phyloP scores from a whole-genome alignment of 2,113 vertebrate genomes.

The Herpetotheres cachinnans region DNA sequence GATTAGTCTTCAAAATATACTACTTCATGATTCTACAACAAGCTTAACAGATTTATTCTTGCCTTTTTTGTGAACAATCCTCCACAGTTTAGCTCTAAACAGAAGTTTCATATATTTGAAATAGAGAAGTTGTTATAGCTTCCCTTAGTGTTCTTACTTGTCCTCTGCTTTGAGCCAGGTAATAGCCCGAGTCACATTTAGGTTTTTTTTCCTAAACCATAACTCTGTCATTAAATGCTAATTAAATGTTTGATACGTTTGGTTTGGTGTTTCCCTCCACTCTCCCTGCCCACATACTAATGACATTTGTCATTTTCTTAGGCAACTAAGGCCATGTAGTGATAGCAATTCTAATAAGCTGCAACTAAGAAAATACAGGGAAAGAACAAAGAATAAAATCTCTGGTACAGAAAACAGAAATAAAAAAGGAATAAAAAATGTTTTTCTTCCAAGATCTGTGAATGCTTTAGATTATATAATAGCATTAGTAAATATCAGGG shows the following conservation, averaged over 20 bases:
- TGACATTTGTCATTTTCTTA: not conserved
- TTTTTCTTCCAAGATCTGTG: not conserved
- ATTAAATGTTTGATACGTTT: not conserved
- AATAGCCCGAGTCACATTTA: not conserved
- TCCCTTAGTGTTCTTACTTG: not conserved
- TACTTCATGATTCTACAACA: not conserved
- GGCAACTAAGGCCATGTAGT: not conserved
- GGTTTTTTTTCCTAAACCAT: not conserved
- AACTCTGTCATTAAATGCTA: not conserved
- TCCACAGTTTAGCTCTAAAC: not conserved
- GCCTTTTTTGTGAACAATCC: not conserved
- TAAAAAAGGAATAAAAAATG: not conserved
- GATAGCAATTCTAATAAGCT: not conserved
- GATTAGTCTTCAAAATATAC: not conserved
- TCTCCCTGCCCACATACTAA: not conserved
- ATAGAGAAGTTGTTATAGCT: not conserved
- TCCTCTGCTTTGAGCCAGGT: not conserved
- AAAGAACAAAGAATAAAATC: not conserved
- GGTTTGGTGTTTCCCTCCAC: not conserved
- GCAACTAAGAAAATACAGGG: not conserved
- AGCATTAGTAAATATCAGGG: accelerated
- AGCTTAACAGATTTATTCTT: not conserved
- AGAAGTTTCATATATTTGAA: not conserved
- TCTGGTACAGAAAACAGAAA: not conserved
- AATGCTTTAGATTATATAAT: not conserved